A percentile compares a stretch with the other conserved stretches of the same genome.
phyloP scores from a whole-genome alignment of 2,113 vertebrate species.

The Vulpes lagopus region DNA sequence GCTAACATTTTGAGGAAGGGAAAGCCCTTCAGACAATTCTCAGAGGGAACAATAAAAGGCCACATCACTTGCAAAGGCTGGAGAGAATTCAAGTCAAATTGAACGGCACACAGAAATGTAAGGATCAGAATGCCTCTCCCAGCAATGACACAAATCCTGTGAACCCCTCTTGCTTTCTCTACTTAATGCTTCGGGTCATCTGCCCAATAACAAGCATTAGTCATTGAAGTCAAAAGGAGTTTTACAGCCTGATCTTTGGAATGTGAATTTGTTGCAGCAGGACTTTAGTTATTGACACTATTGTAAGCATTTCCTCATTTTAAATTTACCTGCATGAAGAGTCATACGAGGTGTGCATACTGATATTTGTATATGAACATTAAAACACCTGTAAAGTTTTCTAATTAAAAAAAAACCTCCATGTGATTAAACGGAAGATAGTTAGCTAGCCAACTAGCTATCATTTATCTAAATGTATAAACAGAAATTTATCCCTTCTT shows the following conservation, averaged over 20 bases:
- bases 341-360: fast-evolving
- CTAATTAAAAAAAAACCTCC: not conserved
- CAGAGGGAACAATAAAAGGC: not conserved
- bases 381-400: not conserved
- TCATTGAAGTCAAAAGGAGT: not conserved
- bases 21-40: not conserved
- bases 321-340: not conserved
- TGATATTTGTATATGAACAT: not conserved
- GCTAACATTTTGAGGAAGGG: not conserved
- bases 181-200: not conserved
- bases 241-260: not conserved
- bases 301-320: not conserved
- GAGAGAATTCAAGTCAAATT: conserved; percentile 52
- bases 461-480: not conserved
- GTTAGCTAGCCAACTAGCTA: not conserved
- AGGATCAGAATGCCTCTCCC: not conserved
- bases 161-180: not conserved
- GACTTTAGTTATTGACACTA: not conserved
- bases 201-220: not conserved
- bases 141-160: not conserved
- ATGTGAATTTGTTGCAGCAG: not conserved
- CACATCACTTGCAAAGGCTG: conserved; percentile 3
- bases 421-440: not conserved
- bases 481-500: not conserved
- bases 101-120: not conserved